A percentile compares a stretch with the other conserved stretches of the same genome.
phyloP scores from a whole-genome alignment of 2,113 vertebrate genomes.

The Myotis yumanensis region DNA sequence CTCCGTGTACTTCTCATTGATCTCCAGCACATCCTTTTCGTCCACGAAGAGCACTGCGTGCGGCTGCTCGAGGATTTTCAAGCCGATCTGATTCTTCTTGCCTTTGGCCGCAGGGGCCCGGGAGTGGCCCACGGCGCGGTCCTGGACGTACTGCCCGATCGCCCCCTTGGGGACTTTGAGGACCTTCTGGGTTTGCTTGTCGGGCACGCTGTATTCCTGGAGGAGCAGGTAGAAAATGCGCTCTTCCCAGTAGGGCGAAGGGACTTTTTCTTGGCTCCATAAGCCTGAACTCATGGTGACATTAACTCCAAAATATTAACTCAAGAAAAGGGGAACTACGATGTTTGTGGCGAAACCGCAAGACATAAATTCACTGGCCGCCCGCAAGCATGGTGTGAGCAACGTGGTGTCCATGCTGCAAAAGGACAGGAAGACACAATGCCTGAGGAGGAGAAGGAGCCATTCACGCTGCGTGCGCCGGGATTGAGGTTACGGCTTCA shows the following conservation, averaged over 20 bases:
- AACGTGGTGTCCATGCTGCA: constrained; percentile 74
- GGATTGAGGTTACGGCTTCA: background rate
- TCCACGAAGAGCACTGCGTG: constrained; percentile 93
- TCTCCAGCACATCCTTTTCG: constrained; percentile 93
- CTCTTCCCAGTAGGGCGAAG: constrained; percentile 94
- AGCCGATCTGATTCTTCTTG: constrained; percentile 91
- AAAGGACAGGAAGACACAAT: constrained; percentile 74
- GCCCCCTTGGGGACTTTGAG: constrained; percentile 95
- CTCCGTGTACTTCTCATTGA: constrained; percentile 94
- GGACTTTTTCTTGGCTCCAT: constrained; percentile 97
- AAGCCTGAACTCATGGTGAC: constrained; percentile 94
- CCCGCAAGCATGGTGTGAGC: constrained; percentile 66
- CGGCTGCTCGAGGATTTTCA: constrained; percentile 95
- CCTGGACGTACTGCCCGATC: constrained; percentile 94
- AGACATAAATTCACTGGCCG: constrained; percentile 66
- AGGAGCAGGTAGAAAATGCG: constrained; percentile 95
- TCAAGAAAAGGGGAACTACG: constrained; percentile 60
- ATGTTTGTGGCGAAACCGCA: background rate
- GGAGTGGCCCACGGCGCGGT: constrained; percentile 91
- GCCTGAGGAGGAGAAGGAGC: constrained; percentile 74
- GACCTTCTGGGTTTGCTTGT: constrained; percentile 94
- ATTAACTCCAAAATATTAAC: constrained; percentile 69
- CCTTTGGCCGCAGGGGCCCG: constrained; percentile 93
- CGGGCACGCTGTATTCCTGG: constrained; percentile 92
- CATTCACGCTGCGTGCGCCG: background rate